Evolutionary conservation across 2,888 invertebrate genomes (phyloP), one percentile per base, ranked within the genome.

Genomic region (Crioceris asparagi): DNA sequence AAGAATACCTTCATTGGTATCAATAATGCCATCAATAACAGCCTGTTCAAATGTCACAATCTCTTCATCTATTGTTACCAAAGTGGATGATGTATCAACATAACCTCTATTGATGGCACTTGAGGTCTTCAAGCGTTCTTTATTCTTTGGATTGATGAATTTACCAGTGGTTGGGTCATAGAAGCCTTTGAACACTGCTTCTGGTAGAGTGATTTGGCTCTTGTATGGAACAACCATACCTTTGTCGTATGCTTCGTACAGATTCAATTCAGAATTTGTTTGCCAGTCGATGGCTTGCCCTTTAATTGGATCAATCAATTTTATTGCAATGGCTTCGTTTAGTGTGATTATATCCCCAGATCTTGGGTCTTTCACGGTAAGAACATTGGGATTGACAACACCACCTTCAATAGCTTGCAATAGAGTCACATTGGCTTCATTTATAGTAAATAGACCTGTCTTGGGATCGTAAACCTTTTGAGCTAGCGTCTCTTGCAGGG

Each of bases 131-230:
- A 90, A 64, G 58, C 82, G 79, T 60, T 84, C 83, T 51, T 79
- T 78, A n/a, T 79, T 82, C 52, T 77, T 73, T 2, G 85, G 80
- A 59, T 83, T 83, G 23, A 79, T 79, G 56, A 88, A 84, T 55
- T 83, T 78, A 31, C 91, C 90, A 21, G 83, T 79, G 51, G 77
- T 74, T 0, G 84, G 81, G 67, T 93, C 87, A 56, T 90, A 91
- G 45, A 85, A 76, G n/a, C 90, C 90, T 64, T 85, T 83, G 54
- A 83, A 83, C n/a, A 92, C 81, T 2, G 91, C 91, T 66, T 90
- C 88, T 1, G 86, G 84, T 17, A 91, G 68, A 41, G 85, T 85
- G 45, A 87, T 77, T 60, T 83, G 84, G 35, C 81, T 77, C 59
- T 86, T 84, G 26, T 85, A 80, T 6, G 86, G 83, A 4, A 88